Evolutionary conservation across 2,113 vertebrate species (phyloP), one percentile per base, ranked within the genome.

Genomic region (Ceuthmochares aereus): DNA sequence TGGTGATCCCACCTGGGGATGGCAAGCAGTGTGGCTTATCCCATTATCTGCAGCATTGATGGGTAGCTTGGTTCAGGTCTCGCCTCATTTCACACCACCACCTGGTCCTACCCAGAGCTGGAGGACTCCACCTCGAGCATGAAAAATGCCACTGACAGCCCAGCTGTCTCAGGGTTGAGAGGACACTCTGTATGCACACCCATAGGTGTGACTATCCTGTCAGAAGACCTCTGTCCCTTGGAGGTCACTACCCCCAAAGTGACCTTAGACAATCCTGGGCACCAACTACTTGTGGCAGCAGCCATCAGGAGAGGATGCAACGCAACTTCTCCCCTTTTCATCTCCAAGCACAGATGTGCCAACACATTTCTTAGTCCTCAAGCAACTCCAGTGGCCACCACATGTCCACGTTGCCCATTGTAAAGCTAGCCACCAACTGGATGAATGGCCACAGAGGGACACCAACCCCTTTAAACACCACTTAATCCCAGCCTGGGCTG

Each of bases 1-100:
- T 20, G 51, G 16, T 12, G 59, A 56, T 59, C 49, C 63, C 84
- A 76, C 5, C 30, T 0, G 18, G 45, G 10, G 14, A 27, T 10
- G 10, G 12, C 9, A 10, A 43, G 14, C 14, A 30, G 40, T 0
- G 9, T 1, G 0, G 27, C 8, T 6, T 27, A 51, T n/a, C 55
- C 91, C 56, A 29, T 9, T 7, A 0, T 6, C 4, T 45, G 20
- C 14, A 19, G 10, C 2, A 1, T 1, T 9, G 29, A 11, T 0
- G 43, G 27, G 23, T 47, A 73, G 68, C 23, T 40, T 4, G 23
- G 80, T 29, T 72, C 58, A 40, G 56, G 34, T 32, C 18, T 34
- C 29, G 14, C 3, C 36, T 68, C 21, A 6, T n/a, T 54, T n/a
- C 60, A n/a, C 32, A 15, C 9, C 52, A n/a, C 27, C 32, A 21